Conservation (phyloP, 2,888 invertebrate species). For the Aethes cnicana region DNA sequence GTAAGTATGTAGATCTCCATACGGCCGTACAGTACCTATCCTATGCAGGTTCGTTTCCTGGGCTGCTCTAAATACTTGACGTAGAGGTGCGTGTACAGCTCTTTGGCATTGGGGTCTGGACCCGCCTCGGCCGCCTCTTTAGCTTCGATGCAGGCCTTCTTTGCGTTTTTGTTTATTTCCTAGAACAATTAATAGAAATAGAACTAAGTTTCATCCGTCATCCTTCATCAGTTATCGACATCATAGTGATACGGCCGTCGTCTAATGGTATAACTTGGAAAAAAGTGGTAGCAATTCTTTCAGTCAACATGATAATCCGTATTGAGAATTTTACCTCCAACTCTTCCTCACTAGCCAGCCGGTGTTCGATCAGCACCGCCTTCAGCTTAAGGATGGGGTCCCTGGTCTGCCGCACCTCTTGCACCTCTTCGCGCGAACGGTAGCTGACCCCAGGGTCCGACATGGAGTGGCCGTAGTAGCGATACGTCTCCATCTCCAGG, state of each 20-base stretch:
- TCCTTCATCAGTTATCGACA: too few relatives aligned
- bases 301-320: too few relatives aligned
- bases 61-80: conserved; percentile 24
- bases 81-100: conserved; percentile 19
- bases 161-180: conserved; percentile 26
- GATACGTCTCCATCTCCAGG: conserved; percentile 81
- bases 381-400: conserved; percentile 79
- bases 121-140: conserved; percentile 13
- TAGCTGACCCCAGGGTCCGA: conserved; percentile 86
- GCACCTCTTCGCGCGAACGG: conserved; percentile 84
- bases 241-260: too few relatives aligned
- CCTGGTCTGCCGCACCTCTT: conserved; percentile 82
- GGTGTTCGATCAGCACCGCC: conserved; percentile 71
- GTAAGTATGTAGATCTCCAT: too few relatives aligned
- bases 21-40: background rate
- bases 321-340: conserved; percentile 43
- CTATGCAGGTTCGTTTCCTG: conserved; percentile 15
- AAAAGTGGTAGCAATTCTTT: too few relatives aligned
- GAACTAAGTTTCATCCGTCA: too few relatives aligned
- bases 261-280: too few relatives aligned
- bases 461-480: conserved; percentile 87
- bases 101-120: background rate
- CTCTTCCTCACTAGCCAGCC: conserved; percentile 73
- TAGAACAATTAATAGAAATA: background rate
- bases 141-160: conserved; percentile 13